Conservation (phyloP, 2,888 invertebrate species). For the Unio pictorum region DNA sequence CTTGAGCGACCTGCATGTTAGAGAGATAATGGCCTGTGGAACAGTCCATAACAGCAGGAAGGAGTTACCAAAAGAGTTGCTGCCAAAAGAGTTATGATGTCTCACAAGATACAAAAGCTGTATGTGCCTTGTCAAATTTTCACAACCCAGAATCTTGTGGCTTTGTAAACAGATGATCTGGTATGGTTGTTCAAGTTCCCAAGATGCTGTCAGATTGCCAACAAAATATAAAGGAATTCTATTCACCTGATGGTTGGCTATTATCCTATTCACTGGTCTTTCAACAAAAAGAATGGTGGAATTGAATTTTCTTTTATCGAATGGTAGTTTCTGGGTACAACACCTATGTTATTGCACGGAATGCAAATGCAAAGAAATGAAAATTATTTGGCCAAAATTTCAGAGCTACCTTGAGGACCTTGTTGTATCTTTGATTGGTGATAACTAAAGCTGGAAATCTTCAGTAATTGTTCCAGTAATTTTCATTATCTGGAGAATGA, state of each 20-base stretch:
- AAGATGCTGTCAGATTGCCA: too few species aligned
- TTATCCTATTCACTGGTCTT: background rate
- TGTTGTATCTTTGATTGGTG: constrained; percentile 3
- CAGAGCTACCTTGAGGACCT: constrained; percentile 10
- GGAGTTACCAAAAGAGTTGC: too few species aligned
- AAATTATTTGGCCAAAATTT: constrained; percentile 12
- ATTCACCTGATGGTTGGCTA: too few species aligned
- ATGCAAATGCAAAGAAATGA: background rate
- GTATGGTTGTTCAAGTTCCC: background rate
- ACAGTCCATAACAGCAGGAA: too few species aligned
- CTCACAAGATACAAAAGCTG: constrained; percentile 31
- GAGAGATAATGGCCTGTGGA: too few species aligned
- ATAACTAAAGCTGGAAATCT: constrained; percentile 1
- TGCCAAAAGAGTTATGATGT: constrained; percentile 1
- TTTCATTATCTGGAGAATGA: too few species aligned
- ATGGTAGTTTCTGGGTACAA: constrained; percentile 9
- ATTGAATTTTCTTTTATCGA: constrained; percentile 14
- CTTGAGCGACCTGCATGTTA: too few species aligned
- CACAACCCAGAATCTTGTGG: constrained; percentile 5
- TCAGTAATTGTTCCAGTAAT: too few species aligned
- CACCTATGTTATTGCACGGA: constrained; percentile 14
- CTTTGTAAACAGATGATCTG: constrained; percentile 1
- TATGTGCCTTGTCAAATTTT: constrained; percentile 17
- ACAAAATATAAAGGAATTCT: too few species aligned
- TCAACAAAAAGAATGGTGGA: constrained; percentile 21